Base-by-base conservation (phyloP, 2,797 vertebrate genomes). In the Anableps anableps region DNA sequence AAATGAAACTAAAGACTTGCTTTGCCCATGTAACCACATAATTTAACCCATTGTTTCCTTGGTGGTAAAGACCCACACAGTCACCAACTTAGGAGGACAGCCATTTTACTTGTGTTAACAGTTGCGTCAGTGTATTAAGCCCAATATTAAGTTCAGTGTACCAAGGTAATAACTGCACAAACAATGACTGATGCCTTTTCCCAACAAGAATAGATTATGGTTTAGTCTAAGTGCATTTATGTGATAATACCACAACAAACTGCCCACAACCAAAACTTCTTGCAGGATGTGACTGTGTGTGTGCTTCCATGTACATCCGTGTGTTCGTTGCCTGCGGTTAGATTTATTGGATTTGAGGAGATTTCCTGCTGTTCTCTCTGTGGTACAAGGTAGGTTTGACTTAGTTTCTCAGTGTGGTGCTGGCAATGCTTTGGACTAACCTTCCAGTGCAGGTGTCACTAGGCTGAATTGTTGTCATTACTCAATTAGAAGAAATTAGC, bases 401-500 rank as follows among this genome's bases (percentile, higher is more conserved):
- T 94, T 83, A 84, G 88, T 85, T 80, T 91, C 92, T 88, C 89
- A 66, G 91, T 81, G 88, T 91, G 92, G 90, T 73, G 71, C 90
- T 90, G 92, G 86, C 89, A 92, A 75, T 1, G 31, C 72, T 90
- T 84, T 85, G 83, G 70, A 86, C 87, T 92, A 94, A 95, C 94
- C 94, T 93, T 93, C 92, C 81, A 86, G 88, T 88, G 78, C 78
- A 86, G 82, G 90, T 94, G 90, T 89, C 94, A 87, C 80, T 78
- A 74, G 76, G 83, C 77, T 75, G 91, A 83, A 86, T 78, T 88
- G 83, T 86, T 86, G 88, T 93, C 89, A 92, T 95, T 95, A 93
- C 84, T 95, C 93, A 94, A 91, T 94, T 94, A 94, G 93, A 94
- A 85, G 89, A 90, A 95, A 93, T 93, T 91, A 92, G 91, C 90